Base-by-base conservation (phyloP, 2,797 vertebrate genomes). In the Cyclopterus lumpus region DNA sequence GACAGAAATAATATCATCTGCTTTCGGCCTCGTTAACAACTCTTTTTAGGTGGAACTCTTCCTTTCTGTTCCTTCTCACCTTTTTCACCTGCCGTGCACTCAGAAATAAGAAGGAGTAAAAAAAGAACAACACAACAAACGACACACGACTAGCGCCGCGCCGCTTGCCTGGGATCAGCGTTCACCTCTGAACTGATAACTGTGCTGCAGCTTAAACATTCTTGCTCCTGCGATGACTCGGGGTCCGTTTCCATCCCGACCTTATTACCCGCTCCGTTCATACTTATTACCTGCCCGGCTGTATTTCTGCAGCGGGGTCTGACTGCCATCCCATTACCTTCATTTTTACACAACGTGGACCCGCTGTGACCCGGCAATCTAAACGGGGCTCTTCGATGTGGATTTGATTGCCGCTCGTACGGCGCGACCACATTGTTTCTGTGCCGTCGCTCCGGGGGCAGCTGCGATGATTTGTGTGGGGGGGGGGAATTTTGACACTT, bases 381-480 rank as follows among this genome's bases (percentile, higher is more conserved):
- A 91, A 94, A 90, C 91, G 88, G 80, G 84, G 26, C 89, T 92
- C 89, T 92, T 86, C 90, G 91, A 93, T 93, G 92, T 89, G 87
- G 88, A 91, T 93, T 89, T 88, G 91, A 91, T 28, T 86, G 86
- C 83, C 44, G 46, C 81, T 86, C 90, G 82, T 89, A 88, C 70
- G 81, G 44, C 73, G 82, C 59, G 87, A 82, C 88, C 92, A 78
- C 86, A 81, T 90, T 92, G 92, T 92, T 92, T 91, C 84, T 77
- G 80, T 71, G 85, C 86, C 74, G 90, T 87, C 75, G 73, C 86
- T 88, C 68, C 8, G 70, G 79, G 86, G 80, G 80, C 82, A 71
- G 87, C 86, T 82, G 88, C 83, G 53, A 77, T 93, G 90, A 92
- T 92, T 93, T 91, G 88, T 92, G n/a, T n/a, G n/a, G n/a, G n/a